A percentile compares a stretch with the other conserved stretches of the same genome.
Conservation (phyloP, 2,888 invertebrate species). For the Lycophotia porphyrea region DNA sequence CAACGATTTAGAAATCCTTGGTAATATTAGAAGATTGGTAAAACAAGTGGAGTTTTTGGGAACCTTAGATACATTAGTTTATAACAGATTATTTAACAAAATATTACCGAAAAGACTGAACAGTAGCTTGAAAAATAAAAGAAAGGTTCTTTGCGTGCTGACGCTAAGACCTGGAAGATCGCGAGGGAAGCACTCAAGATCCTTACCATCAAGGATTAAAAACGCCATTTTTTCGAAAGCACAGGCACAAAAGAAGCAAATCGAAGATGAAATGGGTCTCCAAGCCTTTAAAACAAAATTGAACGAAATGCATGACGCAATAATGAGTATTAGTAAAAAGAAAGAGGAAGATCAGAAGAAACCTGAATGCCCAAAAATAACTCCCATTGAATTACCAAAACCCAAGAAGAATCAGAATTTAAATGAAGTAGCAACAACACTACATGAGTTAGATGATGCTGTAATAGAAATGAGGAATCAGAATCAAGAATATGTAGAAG, state of each 20-base stretch:
- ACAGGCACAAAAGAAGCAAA: constrained; percentile 80
- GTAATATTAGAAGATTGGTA: constrained; percentile 88
- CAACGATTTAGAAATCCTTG: constrained; percentile 89
- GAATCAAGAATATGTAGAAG: constrained; percentile 74
- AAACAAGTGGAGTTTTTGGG: constrained; percentile 90
- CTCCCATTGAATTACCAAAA: constrained; percentile 47
- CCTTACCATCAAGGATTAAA: constrained; percentile 81
- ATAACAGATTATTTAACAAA: constrained; percentile 82
- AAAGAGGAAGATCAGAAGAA: constrained; percentile 48
- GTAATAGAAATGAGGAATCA: constrained; percentile 77
- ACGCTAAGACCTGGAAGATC: constrained; percentile 85
- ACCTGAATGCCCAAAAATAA: constrained; percentile 49
- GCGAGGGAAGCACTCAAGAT: constrained; percentile 73
- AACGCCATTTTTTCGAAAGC: constrained; percentile 85
- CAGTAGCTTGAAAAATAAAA: constrained; percentile 79
- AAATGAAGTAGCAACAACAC: constrained; percentile 78
- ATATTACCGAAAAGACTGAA: constrained; percentile 80
- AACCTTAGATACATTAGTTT: constrained; percentile 88
- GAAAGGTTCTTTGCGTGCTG: constrained; percentile 79
- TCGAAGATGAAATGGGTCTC: constrained; percentile 79
- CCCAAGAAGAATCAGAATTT: constrained; percentile 65
- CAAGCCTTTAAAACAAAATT: constrained; percentile 78
- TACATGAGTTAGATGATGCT: constrained; percentile 79
- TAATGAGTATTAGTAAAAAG: constrained; percentile 72
- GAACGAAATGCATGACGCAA: constrained; percentile 81